These are phyloP conservation scores for Coracopsis vasa DNA, from an alignment of 2,113 vertebrate genomes.

Conservation along the genomic window DNA sequence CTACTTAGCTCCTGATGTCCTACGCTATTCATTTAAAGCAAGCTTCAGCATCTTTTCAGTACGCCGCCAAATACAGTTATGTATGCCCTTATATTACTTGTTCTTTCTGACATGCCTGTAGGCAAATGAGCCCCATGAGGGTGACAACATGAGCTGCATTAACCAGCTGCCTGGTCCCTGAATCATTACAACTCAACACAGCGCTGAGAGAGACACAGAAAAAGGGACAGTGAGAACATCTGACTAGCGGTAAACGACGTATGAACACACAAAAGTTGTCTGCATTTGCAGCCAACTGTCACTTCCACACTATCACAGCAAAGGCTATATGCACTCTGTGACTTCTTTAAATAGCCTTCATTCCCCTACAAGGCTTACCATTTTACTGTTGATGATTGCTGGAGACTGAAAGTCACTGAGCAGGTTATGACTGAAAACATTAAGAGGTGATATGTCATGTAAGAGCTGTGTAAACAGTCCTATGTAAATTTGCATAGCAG, in stretches of 20 bases:
- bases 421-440: background rate
- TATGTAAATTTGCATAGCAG: background rate
- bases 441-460: background rate
- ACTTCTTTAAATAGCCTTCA: background rate
- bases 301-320: background rate
- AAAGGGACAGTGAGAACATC: background rate
- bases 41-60: slow-evolving; percentile 19
- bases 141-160: slow-evolving; percentile 30
- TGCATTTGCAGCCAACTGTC: background rate
- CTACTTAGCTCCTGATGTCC: slow-evolving; percentile 21
- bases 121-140: slow-evolving; percentile 48
- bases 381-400: background rate
- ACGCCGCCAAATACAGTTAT: slow-evolving; percentile 10
- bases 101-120: slow-evolving; percentile 55
- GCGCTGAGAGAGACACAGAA: background rate
- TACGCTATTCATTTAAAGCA: background rate
- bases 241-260: background rate
- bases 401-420: background rate
- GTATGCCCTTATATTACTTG: slow-evolving; percentile 14
- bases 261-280: background rate
- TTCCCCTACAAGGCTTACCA: background rate
- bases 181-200: background rate
- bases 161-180: background rate
- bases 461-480: background rate
- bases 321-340: background rate